These are phyloP conservation scores for Vandiemenella viatica DNA, from an alignment of 2,888 invertebrate genomes.

Conservation along the genomic window DNA sequence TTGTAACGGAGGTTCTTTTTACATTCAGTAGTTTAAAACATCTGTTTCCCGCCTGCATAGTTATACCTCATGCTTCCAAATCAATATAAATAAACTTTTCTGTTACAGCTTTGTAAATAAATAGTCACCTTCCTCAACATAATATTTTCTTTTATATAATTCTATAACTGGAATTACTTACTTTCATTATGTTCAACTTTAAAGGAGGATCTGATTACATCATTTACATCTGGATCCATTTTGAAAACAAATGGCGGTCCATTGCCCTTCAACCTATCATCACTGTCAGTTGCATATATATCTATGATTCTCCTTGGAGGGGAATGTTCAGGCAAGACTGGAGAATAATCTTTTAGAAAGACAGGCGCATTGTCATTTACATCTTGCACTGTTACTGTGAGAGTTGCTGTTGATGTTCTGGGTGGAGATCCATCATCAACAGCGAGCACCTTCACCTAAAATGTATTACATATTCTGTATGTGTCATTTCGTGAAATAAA, in stretches of 20 bases:
- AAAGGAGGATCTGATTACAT: conserved; percentile 33
- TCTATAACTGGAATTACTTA: conserved; percentile 20
- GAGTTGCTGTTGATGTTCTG: conserved; percentile 32
- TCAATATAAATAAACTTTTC: no score
- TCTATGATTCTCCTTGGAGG: conserved; percentile 30
- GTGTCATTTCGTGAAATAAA: no score
- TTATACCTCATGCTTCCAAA: no score
- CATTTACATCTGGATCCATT: conserved; percentile 31
- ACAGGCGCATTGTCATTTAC: conserved; percentile 34
- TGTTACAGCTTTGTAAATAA: no score
- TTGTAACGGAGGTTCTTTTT: no score
- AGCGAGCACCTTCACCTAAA: conserved; percentile 32
- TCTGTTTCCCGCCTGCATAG: no score
- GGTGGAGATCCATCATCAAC: conserved; percentile 32
- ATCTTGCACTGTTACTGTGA: conserved; percentile 32
- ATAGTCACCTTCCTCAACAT: no score
- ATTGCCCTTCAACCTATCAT: conserved; percentile 30
- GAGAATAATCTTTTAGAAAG: conserved; percentile 29
- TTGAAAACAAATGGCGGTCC: conserved; percentile 37
- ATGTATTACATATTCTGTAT: not conserved
- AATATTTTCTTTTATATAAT: no score
- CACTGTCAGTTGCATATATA: conserved; percentile 30
- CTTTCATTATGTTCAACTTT: conserved; percentile 36
- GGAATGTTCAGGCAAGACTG: conserved; percentile 35
- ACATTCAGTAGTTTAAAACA: no score